phyloP scores from a whole-genome alignment of 2,797 vertebrate genomes.

The Aplochiton taeniatus region DNA sequence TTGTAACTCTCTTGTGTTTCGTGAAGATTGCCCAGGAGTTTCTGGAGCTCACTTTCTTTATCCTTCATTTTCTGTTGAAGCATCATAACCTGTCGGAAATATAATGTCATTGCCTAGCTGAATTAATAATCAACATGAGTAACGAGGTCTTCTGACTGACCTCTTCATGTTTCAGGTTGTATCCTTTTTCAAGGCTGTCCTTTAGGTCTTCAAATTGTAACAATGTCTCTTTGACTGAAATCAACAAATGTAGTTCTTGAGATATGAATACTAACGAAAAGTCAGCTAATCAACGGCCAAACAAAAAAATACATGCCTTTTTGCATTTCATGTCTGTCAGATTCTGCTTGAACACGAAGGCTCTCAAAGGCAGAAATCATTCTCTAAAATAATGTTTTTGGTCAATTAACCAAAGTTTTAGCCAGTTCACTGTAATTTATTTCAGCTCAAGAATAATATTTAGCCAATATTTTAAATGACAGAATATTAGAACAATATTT shows the following conservation, averaged over 20 bases:
- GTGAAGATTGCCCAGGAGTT: constrained; percentile 73
- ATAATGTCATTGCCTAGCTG: neutral
- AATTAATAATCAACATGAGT: neutral
- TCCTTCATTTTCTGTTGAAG: constrained; percentile 73
- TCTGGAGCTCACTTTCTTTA: constrained; percentile 76
- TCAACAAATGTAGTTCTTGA: neutral
- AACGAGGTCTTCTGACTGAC: constrained; percentile 62
- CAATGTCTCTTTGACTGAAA: constrained; percentile 82
- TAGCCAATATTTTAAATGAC: constrained; percentile 5
- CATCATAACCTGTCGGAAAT: constrained; percentile 70
- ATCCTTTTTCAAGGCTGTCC: constrained; percentile 76
- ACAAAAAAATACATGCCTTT: constrained; percentile 75
- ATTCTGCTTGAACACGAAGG: constrained; percentile 82
- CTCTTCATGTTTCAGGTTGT: constrained; percentile 80
- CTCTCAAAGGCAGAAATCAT: constrained; percentile 84
- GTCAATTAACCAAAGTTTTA: neutral
- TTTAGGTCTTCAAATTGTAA: constrained; percentile 81
- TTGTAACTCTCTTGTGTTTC: constrained; percentile 72
- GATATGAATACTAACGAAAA: neutral
- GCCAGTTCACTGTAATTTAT: neutral
- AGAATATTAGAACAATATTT: constrained; percentile 21
- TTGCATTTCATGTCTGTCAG: constrained; percentile 81
- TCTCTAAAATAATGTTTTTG: constrained; percentile 73
- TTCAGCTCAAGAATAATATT: neutral
- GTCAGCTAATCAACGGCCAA: neutral